Base-by-base conservation (phyloP, 2,888 invertebrate species). In the Anorthoa munda region DNA sequence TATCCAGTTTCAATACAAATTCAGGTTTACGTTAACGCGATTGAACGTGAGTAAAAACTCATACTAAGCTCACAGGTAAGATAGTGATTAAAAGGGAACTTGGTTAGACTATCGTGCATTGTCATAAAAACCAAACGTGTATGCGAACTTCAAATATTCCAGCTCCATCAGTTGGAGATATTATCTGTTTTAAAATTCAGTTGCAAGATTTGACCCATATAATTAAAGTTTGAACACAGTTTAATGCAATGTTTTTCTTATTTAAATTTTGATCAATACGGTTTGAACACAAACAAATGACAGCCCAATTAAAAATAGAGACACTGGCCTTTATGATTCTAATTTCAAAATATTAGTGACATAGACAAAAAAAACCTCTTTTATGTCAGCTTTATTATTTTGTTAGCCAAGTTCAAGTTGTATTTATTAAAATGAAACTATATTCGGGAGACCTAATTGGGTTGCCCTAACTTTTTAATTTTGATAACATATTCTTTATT, bases 391-490 rank as follows among this genome's bases (percentile, higher is more conserved):
- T 61, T 48, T 18, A 4, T 39, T 77, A 59, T 59, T 77, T 68
- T n/a, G 21, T 45, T 31, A 31, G 9, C 5, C 5, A 12, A 70
- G 12, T 55, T 45, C 39, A n/a, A 46, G 4, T n/a, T 65, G 18
- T 50, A 50, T 63, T 63, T 61, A 45, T 59, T 23, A 48, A 59
- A 80, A 58, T 4, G 2, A 45, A 79, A 77, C 64, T 73, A 46
- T 59, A 4, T 39, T 17, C 5, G 15, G 2, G 15, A n/a, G 12
- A 15, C 46, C 61, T 81, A 75, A 67, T 81, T 81, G 70, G 21
- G n/a, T 70, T 11, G 50, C 23, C 17, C 7, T 21, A 67, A 64
- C 76, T 69, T 81, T 81, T 65, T 5, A 18, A 75, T 66, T 66
- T 50, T 12, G 3, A 53, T 61, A 18, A 51, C 0, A 66, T 26